Evolutionary conservation across 2,113 vertebrate genomes (phyloP).

Genomic region (Nibea coibor): DNA sequence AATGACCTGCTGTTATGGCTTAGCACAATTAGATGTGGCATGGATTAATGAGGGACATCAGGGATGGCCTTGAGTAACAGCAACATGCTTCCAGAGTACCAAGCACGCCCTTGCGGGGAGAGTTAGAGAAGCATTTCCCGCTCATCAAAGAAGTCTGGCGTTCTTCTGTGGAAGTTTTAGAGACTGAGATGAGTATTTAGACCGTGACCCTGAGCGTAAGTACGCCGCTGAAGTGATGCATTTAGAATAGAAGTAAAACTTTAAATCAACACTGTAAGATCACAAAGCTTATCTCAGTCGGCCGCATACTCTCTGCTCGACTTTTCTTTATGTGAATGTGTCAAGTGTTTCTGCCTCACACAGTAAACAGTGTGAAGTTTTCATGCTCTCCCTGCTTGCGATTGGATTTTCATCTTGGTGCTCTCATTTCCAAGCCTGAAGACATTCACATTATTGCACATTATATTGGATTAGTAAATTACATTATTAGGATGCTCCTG

Average conservation of each 20-base stretch:
- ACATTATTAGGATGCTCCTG: conserved; percentile 1
- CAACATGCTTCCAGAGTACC: conserved; percentile 11
- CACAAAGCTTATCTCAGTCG: neutral
- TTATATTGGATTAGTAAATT: too few species aligned
- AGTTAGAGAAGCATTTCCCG: conserved; percentile 6
- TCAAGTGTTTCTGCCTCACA: neutral
- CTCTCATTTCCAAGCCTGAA: neutral
- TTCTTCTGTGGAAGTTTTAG: neutral
- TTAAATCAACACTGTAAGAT: neutral
- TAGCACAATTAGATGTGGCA: conserved; percentile 74
- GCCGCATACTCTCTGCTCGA: too few species aligned
- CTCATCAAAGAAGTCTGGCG: conserved; percentile 7
- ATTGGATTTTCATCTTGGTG: neutral
- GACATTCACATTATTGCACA: conserved; percentile 5
- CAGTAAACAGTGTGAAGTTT: neutral
- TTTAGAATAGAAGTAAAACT: neutral
- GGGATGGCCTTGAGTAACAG: conserved; percentile 51
- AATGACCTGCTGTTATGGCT: conserved; percentile 61
- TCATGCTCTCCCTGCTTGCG: neutral
- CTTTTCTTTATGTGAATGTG: neutral
- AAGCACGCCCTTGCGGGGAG: conserved; percentile 31
- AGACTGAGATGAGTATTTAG: neutral
- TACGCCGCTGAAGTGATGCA: neutral
- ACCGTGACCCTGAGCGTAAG: conserved; percentile 13
- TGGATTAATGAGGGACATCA: conserved; percentile 69